phyloP scores from a whole-genome alignment of 2,113 vertebrate species.

The Myiozetetes cayanensis region DNA sequence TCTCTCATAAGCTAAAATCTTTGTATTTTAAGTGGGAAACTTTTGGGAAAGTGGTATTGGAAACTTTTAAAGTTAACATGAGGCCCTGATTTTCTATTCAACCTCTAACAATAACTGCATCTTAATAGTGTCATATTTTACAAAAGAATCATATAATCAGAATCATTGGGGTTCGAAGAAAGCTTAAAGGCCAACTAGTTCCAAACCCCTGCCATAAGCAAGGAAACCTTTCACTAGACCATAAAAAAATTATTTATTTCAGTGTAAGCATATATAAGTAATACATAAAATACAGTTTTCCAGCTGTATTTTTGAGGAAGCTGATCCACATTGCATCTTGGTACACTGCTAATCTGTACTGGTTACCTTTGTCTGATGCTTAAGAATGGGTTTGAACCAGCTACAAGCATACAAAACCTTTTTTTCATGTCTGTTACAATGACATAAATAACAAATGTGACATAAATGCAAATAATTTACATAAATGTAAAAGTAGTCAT shows the following conservation, averaged over 20 bases:
- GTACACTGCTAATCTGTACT: background rate
- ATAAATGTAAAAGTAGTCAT: background rate
- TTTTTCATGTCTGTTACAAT: background rate
- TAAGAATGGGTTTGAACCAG: background rate
- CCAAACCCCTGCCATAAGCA: background rate
- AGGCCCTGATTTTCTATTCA: background rate
- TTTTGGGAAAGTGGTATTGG: background rate
- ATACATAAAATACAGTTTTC: background rate
- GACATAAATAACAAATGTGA: background rate
- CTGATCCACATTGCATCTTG: background rate
- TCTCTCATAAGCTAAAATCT: background rate
- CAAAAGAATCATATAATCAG: background rate
- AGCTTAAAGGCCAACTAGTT: background rate
- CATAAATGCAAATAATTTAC: background rate
- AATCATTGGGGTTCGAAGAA: background rate
- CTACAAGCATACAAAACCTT: background rate
- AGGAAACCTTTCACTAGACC: background rate
- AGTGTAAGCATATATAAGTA: background rate
- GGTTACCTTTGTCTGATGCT: background rate
- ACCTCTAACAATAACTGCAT: background rate
- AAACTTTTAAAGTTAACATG: background rate
- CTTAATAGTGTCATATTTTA: rapidly evolving
- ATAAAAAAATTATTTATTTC: background rate
- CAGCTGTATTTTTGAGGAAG: background rate
- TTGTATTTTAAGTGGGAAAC: slow-evolving; percentile 11